Base-by-base conservation (phyloP, 2,888 invertebrate species). In the Lepas anatifera region DNA sequence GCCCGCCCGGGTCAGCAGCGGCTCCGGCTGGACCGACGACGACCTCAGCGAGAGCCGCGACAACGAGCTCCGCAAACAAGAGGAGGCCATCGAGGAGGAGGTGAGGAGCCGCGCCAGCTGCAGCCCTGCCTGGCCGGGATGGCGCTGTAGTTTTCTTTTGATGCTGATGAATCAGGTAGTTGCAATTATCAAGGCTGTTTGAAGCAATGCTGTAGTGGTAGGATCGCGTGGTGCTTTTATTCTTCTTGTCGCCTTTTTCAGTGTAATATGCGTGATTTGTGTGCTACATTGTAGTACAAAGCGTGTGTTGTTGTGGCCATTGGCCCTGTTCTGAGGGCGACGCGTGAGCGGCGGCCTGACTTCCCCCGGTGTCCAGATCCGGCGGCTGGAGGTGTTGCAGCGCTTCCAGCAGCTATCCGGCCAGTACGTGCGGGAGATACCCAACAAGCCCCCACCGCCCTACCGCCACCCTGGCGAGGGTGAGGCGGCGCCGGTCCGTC, bases 401-500 rank as follows among this genome's bases (percentile, higher is more conserved):
- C 70, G 72, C n/a, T 35, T 58, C 22, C 58, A 58, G 58, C 58
- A 58, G 58, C 70, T 75, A 27, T 71, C 72, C 25, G 70, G 70
- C 39, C 72, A 72, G 58, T 87, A 82, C 77, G 81, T 86, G 63
- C 79, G 88, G 67, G 87, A 87, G 79, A 87, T 88, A 73, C 88
- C 88, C 8, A 87, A 88, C 77, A 88, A 88, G 77, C 87, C 89
- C 16, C 89, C 89, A 2, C 89, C 89, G 0, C 89, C 89, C 0
- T 89, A 89, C 78, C 87, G 86, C 0, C 87, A 88, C 11, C 87
- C 87, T 1, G 78, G 78, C 25, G 75, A 70, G 68, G 71, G 73
- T 18, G 69, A 69, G 7, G 67, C 68, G 22, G 58, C 70, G 8
- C 41, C 71, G 32, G 29, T 48, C 8, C 25, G 32, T 3, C 58